A percentile compares a stretch with the other conserved stretches of the same genome.
Evolutionary conservation across 1,140 invertebrate genomes (phyloP).

Genomic region (Drosophila ambigua): DNA sequence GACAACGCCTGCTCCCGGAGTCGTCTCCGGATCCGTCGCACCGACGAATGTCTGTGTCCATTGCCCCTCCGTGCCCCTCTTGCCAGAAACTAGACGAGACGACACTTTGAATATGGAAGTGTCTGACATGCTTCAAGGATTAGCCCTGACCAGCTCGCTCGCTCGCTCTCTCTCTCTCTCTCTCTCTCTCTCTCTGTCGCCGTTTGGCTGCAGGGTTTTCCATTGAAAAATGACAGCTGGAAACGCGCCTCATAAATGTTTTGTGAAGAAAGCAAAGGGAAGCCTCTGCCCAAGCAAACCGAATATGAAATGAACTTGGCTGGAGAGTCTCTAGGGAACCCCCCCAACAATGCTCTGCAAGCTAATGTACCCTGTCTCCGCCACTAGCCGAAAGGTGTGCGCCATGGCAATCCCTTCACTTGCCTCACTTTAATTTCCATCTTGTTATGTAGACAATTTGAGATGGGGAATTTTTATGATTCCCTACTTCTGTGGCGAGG

Average conservation of each 20-base stretch:
- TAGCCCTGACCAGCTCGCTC: constrained; percentile 53
- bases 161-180: constrained; percentile 14
- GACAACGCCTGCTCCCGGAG: constrained; percentile 29
- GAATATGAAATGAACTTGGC: too few relatives aligned
- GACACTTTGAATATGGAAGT: constrained; percentile 39
- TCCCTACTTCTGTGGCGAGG: not conserved
- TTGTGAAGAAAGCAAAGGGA: constrained; percentile 1
- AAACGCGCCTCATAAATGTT: constrained; percentile 28
- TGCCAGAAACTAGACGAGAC: not conserved
- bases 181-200: too few relatives aligned
- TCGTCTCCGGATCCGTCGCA: not conserved
- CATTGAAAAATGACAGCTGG: constrained; percentile 19
- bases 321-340: too few relatives aligned
- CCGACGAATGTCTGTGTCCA: constrained; percentile 6
- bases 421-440: constrained; percentile 24
- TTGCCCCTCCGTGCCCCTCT: too few relatives aligned
- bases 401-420: constrained; percentile 1
- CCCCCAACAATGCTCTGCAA: too few relatives aligned
- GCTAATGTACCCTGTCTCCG: too few relatives aligned
- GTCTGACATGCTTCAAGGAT: constrained; percentile 65
- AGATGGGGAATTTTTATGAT: constrained; percentile 39
- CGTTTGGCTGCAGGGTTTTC: too few relatives aligned
- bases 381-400: not conserved
- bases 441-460: constrained; percentile 58
- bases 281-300: not conserved